Evolutionary conservation across 2,113 vertebrate genomes (phyloP).

Genomic region (Heterochromis multidens): DNA sequence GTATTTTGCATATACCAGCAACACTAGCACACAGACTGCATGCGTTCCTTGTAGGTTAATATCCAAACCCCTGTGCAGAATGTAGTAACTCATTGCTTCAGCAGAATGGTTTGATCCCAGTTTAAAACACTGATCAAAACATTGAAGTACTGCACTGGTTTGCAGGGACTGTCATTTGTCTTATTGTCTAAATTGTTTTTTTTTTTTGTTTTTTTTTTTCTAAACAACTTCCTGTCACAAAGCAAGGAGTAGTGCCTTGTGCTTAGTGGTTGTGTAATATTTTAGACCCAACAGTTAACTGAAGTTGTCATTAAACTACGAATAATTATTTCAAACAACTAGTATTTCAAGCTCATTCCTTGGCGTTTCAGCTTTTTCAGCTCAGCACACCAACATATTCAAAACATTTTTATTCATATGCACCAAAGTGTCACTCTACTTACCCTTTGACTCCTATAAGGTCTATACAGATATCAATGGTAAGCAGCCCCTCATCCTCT

Average conservation of each 20-base stretch:
- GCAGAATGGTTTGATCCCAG: too few species aligned
- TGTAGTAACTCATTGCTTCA: too few species aligned
- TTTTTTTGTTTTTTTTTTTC: too few species aligned
- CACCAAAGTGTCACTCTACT: background rate
- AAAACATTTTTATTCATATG: background rate
- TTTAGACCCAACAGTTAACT: background rate
- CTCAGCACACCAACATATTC: background rate
- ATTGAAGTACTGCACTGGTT: too few species aligned
- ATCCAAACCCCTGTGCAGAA: too few species aligned
- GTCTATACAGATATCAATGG: constrained; percentile 93
- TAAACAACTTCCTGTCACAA: too few species aligned
- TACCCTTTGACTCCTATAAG: constrained; percentile 96
- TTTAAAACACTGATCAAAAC: too few species aligned
- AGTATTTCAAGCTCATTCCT: background rate
- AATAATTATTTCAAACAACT: background rate
- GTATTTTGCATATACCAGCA: background rate
- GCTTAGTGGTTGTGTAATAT: background rate
- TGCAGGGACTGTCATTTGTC: too few species aligned
- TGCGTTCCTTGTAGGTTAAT: too few species aligned
- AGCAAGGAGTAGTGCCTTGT: background rate
- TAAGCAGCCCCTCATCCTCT: constrained; percentile 88
- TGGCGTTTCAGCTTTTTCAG: background rate
- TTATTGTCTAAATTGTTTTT: too few species aligned
- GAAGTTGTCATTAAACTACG: background rate
- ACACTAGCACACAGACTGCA: too few species aligned